Conservation (phyloP, 2,888 invertebrate genomes). For the Biston stratarius region DNA sequence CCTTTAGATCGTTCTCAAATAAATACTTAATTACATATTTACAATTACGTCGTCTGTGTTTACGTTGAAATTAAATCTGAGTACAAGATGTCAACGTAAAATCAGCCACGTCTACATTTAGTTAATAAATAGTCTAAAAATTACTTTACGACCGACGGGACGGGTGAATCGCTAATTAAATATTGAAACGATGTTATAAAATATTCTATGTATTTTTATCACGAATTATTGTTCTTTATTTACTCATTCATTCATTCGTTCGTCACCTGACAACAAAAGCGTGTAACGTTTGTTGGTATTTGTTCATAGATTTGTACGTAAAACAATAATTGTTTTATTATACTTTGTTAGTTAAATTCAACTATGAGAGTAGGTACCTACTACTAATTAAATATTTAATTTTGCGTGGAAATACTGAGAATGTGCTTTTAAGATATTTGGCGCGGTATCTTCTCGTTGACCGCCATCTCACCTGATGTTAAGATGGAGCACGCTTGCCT, state of each 20-base stretch:
- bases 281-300: background rate
- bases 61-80: background rate
- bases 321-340: background rate
- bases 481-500: no score
- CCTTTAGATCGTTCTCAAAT: no score
- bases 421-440: background rate
- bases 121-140: background rate
- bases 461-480: no score
- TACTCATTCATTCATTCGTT: no score
- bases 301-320: background rate
- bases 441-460: background rate
- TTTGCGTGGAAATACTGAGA: background rate
- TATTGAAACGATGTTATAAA: background rate
- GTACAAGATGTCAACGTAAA: conserved; percentile 4
- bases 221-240: no score
- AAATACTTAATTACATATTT: no score
- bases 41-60: background rate
- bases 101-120: conserved; percentile 7
- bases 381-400: background rate
- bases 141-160: no score
- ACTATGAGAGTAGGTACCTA: background rate
- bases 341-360: background rate
- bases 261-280: background rate
- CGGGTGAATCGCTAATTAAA: background rate
- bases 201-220: background rate